A percentile compares a stretch with the other conserved stretches of the same genome.
Conservation (phyloP, 2,113 vertebrate genomes). For the Myotis yumanensis region DNA sequence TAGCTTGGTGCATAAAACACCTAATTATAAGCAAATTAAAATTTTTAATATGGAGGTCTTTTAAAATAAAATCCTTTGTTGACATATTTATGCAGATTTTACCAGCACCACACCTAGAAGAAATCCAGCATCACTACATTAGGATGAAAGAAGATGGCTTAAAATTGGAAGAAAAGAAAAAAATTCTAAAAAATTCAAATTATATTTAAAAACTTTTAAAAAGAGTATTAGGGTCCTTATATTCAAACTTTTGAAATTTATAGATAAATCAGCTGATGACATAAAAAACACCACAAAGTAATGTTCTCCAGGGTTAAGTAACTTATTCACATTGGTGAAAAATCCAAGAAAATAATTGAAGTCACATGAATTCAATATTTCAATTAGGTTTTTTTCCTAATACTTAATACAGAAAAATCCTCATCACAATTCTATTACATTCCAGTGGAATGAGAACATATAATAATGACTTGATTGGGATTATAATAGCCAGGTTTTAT, state of each 20-base stretch:
- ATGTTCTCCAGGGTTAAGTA: neutral
- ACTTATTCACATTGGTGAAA: neutral
- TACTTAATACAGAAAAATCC: neutral
- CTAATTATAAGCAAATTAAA: neutral
- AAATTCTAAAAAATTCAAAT: neutral
- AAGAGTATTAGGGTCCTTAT: neutral
- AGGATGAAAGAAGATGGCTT: neutral
- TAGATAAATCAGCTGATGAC: neutral
- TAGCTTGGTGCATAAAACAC: neutral
- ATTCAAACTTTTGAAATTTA: neutral
- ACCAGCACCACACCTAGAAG: neutral
- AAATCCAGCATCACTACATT: neutral
- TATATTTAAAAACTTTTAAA: neutral
- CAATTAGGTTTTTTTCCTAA: neutral
- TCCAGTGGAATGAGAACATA: neutral
- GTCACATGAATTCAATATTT: neutral
- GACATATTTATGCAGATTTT: neutral
- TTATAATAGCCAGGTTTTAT: neutral
- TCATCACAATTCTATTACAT: neutral
- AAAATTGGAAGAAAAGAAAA: slow-evolving; percentile 1
- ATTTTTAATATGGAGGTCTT: neutral
- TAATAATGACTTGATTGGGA: neutral
- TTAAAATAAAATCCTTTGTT: neutral
- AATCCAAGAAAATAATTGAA: neutral
- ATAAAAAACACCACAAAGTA: neutral